Evolutionary conservation across 2,797 vertebrate genomes (phyloP).

Genomic region (Mus caroli): DNA sequence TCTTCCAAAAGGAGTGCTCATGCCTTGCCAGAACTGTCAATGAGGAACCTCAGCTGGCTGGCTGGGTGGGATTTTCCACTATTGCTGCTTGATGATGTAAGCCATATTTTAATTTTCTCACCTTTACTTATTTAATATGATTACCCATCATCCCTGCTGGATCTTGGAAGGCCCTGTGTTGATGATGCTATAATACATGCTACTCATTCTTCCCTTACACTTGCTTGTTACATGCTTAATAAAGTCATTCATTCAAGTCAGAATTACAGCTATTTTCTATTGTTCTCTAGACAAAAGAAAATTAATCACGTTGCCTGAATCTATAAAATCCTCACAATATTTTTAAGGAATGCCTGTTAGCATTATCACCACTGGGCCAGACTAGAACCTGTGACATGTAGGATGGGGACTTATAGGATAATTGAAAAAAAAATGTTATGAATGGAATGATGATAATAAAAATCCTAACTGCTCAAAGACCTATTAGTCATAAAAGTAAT

Average conservation of each 20-base stretch:
- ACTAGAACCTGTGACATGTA: background rate
- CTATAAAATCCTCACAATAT: background rate
- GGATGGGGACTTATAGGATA: background rate
- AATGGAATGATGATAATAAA: background rate
- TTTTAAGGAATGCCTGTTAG: background rate
- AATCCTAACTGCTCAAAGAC: background rate
- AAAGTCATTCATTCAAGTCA: background rate
- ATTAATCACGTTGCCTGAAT: background rate
- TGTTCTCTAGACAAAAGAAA: background rate
- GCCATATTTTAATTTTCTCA: background rate
- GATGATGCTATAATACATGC: background rate
- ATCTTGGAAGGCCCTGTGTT: background rate
- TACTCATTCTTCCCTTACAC: background rate
- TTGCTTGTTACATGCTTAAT: background rate
- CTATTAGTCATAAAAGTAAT: background rate
- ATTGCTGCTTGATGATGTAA: no score
- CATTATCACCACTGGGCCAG: background rate
- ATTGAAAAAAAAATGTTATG: background rate
- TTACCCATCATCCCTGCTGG: background rate
- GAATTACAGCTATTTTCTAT: background rate
- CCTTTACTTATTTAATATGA: background rate
- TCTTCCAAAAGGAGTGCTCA: no score
- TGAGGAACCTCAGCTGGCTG: background rate
- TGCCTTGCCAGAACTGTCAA: background rate
- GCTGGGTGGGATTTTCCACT: no score